Evolutionary conservation across 2,888 invertebrate genomes (phyloP), one percentile per base, ranked within the genome.

Genomic region (Xylota segnis): DNA sequence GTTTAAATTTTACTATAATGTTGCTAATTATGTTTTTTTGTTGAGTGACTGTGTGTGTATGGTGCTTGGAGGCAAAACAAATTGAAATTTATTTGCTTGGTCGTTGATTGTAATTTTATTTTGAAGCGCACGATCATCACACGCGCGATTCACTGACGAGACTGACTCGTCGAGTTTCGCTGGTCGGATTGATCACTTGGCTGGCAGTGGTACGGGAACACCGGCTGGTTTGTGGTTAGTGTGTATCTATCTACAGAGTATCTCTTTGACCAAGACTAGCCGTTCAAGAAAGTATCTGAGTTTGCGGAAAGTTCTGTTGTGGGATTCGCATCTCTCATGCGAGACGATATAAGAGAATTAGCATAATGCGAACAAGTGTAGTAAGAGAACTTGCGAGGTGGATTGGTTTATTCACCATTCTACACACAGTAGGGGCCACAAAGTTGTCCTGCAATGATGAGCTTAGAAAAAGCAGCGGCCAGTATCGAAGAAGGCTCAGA

Each of bases 81-180:
- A 82, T 87, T 76, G 59, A 83, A n/a, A 87, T 74, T 84, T 47
- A 68, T 77, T 47, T 56, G 70, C 29, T 37, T 27, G 59, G 12
- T 40, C 14, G 58, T 47, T 29, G 45, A 40, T 52, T 65, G 59
- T 74, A 72, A 56, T 50, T 58, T 76, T 54, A 32, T 63, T 18
- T 74, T 78, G 77, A 76, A 72, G 83, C 83, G 68, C 87, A 87
- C 88, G 89, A 89, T 89, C 90, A 89, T 88, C 87, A 89, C 90
- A 89, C 90, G 89, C 90, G 89, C 90, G 90, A 89, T 90, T 89
- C 90, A 90, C 89, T 88, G 89, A 89, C 89, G 89, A 90, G 89
- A 89, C 89, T 89, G 87, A 88, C 84, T 81, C 61, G 75, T 47
- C 52, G 79, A 79, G 74, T 79, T 70, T 72, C 61, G 40, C 43